These are phyloP conservation scores for Drosophila falleni DNA, from an alignment of 2,888 invertebrate species.

Conservation along the genomic window DNA sequence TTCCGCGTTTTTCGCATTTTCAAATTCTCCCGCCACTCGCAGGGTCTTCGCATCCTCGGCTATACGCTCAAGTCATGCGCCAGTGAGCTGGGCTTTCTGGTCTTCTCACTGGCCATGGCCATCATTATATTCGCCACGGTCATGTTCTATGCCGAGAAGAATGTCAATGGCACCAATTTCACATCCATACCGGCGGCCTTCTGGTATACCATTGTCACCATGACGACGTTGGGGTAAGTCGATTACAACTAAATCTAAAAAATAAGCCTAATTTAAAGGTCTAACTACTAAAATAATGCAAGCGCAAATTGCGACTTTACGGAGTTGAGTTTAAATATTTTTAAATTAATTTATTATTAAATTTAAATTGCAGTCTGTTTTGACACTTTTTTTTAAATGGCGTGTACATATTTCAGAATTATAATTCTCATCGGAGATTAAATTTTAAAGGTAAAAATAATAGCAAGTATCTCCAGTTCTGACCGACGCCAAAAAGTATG, in stretches of 20 bases:
- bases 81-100: slow-evolving; percentile 99
- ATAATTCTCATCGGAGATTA: neutral
- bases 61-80: slow-evolving; percentile 99
- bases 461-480: neutral
- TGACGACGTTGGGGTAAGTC: slow-evolving; percentile 99
- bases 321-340: too few relatives aligned
- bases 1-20: slow-evolving; percentile 99
- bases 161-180: slow-evolving; percentile 98
- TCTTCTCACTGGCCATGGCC: slow-evolving; percentile 99
- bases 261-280: neutral
- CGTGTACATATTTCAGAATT: neutral
- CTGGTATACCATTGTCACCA: slow-evolving; percentile 99
- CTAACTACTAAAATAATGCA: too few relatives aligned
- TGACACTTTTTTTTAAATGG: too few relatives aligned
- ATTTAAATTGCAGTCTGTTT: too few relatives aligned
- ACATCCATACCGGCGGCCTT: slow-evolving; percentile 99
- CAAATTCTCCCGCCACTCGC: slow-evolving; percentile 99
- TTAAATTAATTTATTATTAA: too few relatives aligned
- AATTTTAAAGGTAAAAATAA: neutral
- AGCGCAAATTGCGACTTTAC: too few relatives aligned
- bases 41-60: slow-evolving; percentile 98
- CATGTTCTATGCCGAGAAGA: slow-evolving; percentile 99
- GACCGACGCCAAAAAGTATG: neutral
- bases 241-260: neutral
- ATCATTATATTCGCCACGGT: slow-evolving; percentile 99